A percentile compares a stretch with the other conserved stretches of the same genome.
phyloP scores from a whole-genome alignment of 1,140 invertebrate species.

The Bombus picipes region DNA sequence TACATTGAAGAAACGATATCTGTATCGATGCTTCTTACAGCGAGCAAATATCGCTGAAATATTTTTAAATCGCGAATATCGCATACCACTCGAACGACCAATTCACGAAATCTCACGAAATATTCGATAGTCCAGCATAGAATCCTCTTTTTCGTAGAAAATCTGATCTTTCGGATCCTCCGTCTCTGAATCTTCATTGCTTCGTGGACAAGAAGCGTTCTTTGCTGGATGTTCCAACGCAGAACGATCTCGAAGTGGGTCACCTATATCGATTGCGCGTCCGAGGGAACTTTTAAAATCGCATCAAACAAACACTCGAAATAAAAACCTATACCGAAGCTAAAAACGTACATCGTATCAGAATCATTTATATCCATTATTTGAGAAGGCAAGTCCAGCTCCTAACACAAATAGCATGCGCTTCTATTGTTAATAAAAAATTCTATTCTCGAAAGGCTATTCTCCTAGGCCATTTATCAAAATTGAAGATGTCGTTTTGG shows the following conservation, averaged over 20 bases:
- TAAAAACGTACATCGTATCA: neutral
- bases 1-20: neutral
- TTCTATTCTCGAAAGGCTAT: conserved; percentile 4
- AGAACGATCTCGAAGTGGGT: conserved; percentile 4
- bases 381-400: neutral
- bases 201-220: neutral
- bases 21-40: neutral
- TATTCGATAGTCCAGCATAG: neutral
- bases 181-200: neutral
- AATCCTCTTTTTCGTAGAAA: neutral
- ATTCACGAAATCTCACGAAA: neutral
- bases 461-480: neutral
- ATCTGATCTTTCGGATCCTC: neutral
- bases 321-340: neutral
- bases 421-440: neutral
- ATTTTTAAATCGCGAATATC: neutral
- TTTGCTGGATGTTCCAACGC: neutral
- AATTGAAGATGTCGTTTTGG: neutral
- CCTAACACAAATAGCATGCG: neutral
- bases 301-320: neutral
- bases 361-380: neutral
- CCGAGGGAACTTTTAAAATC: conserved; percentile 4
- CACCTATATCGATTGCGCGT: conserved; percentile 28
- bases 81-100: neutral
- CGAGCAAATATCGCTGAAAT: neutral